phyloP scores from a whole-genome alignment of 2,888 invertebrate species.

The Andricus quercusramuli region DNA sequence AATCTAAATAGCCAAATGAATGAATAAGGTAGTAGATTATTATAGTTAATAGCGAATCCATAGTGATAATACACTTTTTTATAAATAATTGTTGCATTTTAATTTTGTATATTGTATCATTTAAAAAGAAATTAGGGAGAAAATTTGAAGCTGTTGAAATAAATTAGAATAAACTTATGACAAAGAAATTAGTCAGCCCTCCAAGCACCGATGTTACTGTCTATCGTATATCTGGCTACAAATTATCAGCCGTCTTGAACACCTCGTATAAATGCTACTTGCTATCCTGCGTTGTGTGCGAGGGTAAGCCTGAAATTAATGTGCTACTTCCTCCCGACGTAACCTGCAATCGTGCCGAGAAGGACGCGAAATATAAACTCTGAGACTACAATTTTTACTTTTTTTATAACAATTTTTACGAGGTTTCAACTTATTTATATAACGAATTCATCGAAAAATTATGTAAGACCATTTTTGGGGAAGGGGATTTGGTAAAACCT shows the following conservation, averaged over 20 bases:
- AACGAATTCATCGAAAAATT: no score
- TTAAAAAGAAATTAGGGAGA: not conserved
- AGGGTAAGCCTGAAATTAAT: conserved; percentile 75
- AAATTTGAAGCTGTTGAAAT: not conserved
- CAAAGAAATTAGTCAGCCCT: conserved; percentile 73
- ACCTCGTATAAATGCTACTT: conserved; percentile 66
- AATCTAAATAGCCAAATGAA: no score
- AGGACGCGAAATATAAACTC: conserved; percentile 46
- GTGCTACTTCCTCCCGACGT: conserved; percentile 70
- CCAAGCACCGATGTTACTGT: conserved; percentile 61
- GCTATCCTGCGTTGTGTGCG: conserved; percentile 60
- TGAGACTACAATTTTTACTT: not conserved
- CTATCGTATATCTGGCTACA: conserved; percentile 74
- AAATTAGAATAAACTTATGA: conserved; percentile 67
- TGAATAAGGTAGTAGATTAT: no score
- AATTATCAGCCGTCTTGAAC: conserved; percentile 71
- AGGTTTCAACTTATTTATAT: no score
- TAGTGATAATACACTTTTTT: no score
- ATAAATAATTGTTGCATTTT: no score
- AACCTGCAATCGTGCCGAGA: conserved; percentile 55
- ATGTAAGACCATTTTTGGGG: no score
- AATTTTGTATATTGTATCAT: not conserved
- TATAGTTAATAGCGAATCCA: no score
- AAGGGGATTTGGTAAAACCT: no score
- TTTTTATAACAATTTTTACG: no score